Evolutionary conservation across 1,140 invertebrate genomes (phyloP).

Genomic region (Trialeurodes vaporariorum): DNA sequence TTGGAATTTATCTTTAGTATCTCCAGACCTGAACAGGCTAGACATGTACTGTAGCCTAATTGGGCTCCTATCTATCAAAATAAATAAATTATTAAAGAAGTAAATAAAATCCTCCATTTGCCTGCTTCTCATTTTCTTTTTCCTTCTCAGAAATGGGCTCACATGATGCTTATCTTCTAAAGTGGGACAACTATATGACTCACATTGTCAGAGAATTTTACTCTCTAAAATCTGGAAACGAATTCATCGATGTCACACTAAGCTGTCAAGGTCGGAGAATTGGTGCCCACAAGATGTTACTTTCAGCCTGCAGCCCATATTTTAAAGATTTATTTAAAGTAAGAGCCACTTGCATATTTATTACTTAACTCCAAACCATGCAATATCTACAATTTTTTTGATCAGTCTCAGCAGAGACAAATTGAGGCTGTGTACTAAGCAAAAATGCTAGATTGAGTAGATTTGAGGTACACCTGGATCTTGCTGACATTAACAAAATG

Average conservation of each 20-base stretch:
- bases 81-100: too few relatives aligned
- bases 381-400: too few relatives aligned
- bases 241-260: conserved; percentile 67
- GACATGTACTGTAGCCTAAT: neutral
- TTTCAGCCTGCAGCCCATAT: conserved; percentile 62
- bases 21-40: neutral
- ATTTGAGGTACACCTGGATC: too few relatives aligned
- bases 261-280: conserved; percentile 59
- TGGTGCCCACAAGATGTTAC: conserved; percentile 60
- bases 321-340: conserved; percentile 67
- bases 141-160: neutral
- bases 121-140: neutral
- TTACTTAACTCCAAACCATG: neutral
- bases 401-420: too few relatives aligned
- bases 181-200: conserved; percentile 81
- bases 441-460: too few relatives aligned
- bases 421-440: too few relatives aligned
- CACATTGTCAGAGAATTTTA: conserved; percentile 69
- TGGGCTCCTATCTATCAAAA: neutral
- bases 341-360: conserved; percentile 29
- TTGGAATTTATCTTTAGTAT: neutral
- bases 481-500: too few relatives aligned
- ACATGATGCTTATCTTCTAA: conserved; percentile 37
- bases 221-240: conserved; percentile 58
- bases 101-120: too few relatives aligned